Evolutionary conservation across 2,888 invertebrate genomes (phyloP).

Genomic region (Chloroclysta siterata): DNA sequence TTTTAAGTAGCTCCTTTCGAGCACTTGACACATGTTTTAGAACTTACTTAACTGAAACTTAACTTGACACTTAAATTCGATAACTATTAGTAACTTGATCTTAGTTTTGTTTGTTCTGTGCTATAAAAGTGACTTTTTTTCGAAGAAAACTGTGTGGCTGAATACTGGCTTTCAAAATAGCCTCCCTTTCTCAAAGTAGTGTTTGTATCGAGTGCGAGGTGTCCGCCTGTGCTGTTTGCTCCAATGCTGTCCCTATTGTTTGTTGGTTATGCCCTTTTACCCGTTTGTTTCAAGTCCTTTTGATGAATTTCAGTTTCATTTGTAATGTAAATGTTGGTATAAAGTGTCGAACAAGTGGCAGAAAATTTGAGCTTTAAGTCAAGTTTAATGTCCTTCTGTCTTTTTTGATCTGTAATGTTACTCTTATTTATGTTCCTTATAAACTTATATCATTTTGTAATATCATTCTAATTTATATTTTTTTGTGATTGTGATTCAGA

Average conservation of each 20-base stretch:
- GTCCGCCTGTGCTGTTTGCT: slow-evolving; percentile 59
- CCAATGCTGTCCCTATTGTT: slow-evolving; percentile 56
- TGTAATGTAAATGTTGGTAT: slow-evolving; percentile 4
- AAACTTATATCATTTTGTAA: no score
- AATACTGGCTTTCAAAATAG: slow-evolving; percentile 35
- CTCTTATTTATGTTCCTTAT: no score
- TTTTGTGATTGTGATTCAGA: background rate
- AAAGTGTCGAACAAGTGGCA: background rate
- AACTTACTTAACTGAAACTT: no score
- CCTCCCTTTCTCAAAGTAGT: slow-evolving; percentile 37
- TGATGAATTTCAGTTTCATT: slow-evolving; percentile 43
- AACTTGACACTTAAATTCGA: no score
- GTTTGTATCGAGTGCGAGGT: slow-evolving; percentile 56
- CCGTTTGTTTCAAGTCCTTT: slow-evolving; percentile 26
- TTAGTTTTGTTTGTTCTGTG: no score
- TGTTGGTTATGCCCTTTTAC: slow-evolving; percentile 48
- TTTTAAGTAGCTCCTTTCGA: no score
- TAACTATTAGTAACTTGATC: no score
- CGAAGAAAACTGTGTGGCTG: background rate
- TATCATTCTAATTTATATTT: background rate
- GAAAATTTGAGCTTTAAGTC: background rate
- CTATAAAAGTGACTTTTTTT: no score
- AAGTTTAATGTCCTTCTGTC: background rate
- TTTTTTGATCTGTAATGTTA: no score
- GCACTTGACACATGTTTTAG: no score